Conservation (phyloP, 1,140 invertebrate species). For the Acromyrmex heyeri region DNA sequence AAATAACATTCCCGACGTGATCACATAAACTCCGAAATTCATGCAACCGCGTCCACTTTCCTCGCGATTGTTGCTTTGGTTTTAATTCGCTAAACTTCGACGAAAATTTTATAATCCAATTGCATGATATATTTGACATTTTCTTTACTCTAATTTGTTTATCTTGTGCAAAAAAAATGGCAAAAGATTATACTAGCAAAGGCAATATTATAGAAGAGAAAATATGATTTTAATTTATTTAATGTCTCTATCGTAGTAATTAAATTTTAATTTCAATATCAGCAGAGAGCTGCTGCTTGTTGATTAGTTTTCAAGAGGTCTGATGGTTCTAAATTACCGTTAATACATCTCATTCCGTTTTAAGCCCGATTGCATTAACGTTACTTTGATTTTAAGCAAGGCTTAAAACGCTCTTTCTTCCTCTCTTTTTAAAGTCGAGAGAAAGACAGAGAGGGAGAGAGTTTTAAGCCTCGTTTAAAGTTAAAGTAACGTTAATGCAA, state of each 20-base stretch:
- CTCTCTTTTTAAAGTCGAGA: no score
- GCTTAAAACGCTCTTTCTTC: no score
- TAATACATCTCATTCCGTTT: neutral
- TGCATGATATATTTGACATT: constrained; percentile 11
- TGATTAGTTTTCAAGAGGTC: neutral
- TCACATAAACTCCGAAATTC: constrained; percentile 49
- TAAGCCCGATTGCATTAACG: neutral
- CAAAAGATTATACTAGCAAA: neutral
- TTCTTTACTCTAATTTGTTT: constrained; percentile 2
- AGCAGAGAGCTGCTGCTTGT: neutral
- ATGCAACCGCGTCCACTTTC: constrained; percentile 5
- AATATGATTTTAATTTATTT: constrained; percentile 29
- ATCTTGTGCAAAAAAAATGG: neutral
- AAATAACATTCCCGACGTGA: constrained; percentile 25
- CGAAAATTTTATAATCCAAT: neutral
- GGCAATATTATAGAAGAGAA: neutral
- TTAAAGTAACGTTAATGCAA: no score
- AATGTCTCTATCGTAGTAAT: constrained; percentile 11
- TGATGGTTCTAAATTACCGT: constrained; percentile 4
- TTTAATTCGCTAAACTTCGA: neutral
- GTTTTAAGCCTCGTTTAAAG: no score
- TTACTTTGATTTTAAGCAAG: no score
- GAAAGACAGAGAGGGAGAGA: no score
- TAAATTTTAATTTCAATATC: constrained; percentile 10
- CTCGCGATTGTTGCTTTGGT: constrained; percentile 4